phyloP scores from a whole-genome alignment of 1,140 invertebrate genomes.

The Xylocopa sonorina region DNA sequence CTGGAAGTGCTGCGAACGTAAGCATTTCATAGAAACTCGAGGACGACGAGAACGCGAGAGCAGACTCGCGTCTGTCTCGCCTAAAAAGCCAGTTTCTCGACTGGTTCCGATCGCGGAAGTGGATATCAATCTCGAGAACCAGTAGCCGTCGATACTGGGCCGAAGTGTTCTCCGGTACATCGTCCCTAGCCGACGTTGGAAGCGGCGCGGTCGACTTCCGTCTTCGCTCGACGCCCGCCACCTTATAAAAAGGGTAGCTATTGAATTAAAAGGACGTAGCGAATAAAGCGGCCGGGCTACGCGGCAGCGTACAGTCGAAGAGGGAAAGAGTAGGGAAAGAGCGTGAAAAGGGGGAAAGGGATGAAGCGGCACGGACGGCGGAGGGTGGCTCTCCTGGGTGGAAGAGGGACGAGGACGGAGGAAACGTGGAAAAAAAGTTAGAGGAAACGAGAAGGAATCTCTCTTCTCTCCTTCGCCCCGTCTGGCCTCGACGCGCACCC shows the following conservation, averaged over 20 bases:
- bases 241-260: constrained; percentile 73
- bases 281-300: constrained; percentile 57
- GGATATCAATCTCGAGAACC: neutral
- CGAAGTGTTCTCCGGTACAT: constrained; percentile 24
- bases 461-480: constrained; percentile 63
- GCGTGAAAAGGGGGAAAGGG: constrained; percentile 2
- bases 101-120: too few species aligned
- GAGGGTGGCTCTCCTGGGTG: constrained; percentile 8
- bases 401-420: constrained; percentile 28
- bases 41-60: neutral
- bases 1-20: neutral
- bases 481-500: constrained; percentile 49
- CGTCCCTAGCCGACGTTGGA: constrained; percentile 30
- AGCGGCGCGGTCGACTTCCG: constrained; percentile 52
- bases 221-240: constrained; percentile 46
- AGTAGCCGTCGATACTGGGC: constrained; percentile 1
- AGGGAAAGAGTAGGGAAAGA: constrained; percentile 15
- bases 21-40: neutral
- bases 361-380: neutral
- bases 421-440: constrained; percentile 36
- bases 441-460: constrained; percentile 65
- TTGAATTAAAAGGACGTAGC: constrained; percentile 78
- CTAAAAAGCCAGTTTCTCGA: too few species aligned
- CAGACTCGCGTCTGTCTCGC: neutral
- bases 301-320: neutral